Percentiles rank a stretch among this genome's conserved stretches.
phyloP scores from a whole-genome alignment of 2,113 vertebrate genomes.

The Podarcis muralis region DNA sequence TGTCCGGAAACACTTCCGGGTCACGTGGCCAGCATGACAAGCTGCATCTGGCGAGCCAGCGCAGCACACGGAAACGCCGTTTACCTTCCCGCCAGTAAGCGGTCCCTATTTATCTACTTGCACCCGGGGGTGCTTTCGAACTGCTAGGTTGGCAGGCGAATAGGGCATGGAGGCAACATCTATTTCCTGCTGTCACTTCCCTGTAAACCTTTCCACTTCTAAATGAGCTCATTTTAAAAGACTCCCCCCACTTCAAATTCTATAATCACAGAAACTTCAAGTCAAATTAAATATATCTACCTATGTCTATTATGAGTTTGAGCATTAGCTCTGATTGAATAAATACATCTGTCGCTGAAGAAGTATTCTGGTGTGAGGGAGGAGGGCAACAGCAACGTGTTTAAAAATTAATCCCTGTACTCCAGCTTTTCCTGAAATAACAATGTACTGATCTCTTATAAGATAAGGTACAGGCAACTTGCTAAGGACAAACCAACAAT shows the following conservation, averaged over 20 bases:
- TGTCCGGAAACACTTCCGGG: no score
- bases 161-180: no score
- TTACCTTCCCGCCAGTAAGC: no score
- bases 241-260: neutral
- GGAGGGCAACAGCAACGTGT: neutral
- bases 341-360: neutral
- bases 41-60: no score
- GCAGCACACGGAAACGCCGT: no score
- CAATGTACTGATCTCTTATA: accelerated
- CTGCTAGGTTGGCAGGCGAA: no score
- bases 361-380: neutral
- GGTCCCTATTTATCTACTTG: no score
- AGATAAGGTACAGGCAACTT: neutral
- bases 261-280: neutral
- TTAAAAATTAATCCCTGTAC: conserved; percentile 4
- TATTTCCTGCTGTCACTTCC: no score
- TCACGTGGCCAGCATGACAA: no score
- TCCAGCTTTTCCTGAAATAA: neutral
- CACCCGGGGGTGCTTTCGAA: no score
- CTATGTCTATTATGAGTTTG: neutral
- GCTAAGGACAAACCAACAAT: conserved; percentile 22
- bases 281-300: neutral
- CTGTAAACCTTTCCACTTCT: neutral
- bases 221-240: neutral
- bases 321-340: neutral